Evolutionary conservation across 2,888 invertebrate genomes (phyloP), one percentile per base, ranked within the genome.

Genomic region (Pelosia muscerda): DNA sequence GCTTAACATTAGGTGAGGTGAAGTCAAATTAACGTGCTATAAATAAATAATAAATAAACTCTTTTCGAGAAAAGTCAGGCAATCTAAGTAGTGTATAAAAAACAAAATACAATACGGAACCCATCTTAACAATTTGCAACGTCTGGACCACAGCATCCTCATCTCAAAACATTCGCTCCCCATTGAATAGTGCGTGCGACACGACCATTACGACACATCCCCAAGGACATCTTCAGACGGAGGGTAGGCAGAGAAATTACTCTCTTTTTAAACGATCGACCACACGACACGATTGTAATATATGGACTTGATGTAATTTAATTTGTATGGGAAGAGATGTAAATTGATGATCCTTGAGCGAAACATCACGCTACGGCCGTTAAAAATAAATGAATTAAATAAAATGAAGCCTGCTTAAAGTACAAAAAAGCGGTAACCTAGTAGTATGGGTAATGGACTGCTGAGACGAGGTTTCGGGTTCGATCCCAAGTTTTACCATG

Each of bases 81-180:
- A n/a, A n/a, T n/a, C n/a, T n/a, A n/a, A n/a, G n/a, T n/a, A n/a
- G n/a, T n/a, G n/a, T n/a, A n/a, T n/a, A n/a, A n/a, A n/a, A n/a
- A n/a, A n/a, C n/a, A n/a, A n/a, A n/a, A n/a, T n/a, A 11, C 4
- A 8, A 42, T 56, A 15, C 9, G 4, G 61, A 66, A 49, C 57
- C 49, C 42, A 38, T 10, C 23, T 28, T 0, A 15, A 55, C 11
- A 34, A 19, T 62, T n/a, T 54, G 38, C 38, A 31, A 9, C 26
- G 25, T 23, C 8, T 66, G 58, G 3, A 60, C 60, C 66, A 22
- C 78, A 78, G 75, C 69, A 59, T 72, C 77, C 59, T 77, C 61
- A 77, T 78, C 78, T 75, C 73, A 66, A 80, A 73, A 77, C 73
- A 77, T 66, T 34, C 38, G 28, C 57, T 68, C 69, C 77, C 72